Conservation (phyloP, 2,888 invertebrate genomes). For the Catocala fraxini region DNA sequence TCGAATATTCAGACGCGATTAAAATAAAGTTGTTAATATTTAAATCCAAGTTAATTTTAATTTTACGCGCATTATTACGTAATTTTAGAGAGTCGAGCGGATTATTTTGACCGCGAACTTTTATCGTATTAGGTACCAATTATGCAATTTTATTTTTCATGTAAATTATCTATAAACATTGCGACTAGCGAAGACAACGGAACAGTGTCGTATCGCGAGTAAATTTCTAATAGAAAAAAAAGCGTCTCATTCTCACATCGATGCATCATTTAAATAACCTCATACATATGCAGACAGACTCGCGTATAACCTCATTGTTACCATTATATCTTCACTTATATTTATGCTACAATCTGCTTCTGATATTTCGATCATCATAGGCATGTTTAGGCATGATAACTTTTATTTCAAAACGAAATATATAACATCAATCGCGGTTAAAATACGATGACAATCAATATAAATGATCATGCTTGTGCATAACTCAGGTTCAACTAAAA, state of each 20-base stretch:
- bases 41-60: conserved; percentile 26
- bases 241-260: conserved; percentile 80
- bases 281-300: conserved; percentile 65
- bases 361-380: conserved; percentile 51
- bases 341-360: conserved; percentile 64
- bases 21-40: conserved; percentile 39
- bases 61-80: conserved; percentile 14
- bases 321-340: conserved; percentile 58
- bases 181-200: conserved; percentile 58
- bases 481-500: conserved; percentile 25
- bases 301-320: conserved; percentile 57
- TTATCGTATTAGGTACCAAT: conserved; percentile 5
- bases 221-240: conserved; percentile 74
- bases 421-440: conserved; percentile 8
- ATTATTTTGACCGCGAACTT: conserved; percentile 3
- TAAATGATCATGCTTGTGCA: conserved; percentile 10
- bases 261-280: conserved; percentile 66
- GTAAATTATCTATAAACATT: conserved; percentile 39
- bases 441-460: conserved; percentile 8
- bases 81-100: conserved; percentile 21
- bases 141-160: conserved; percentile 21
- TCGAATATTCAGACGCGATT: conserved; percentile 54
- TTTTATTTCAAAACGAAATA: conserved; percentile 14
- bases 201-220: conserved; percentile 63
- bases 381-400: conserved; percentile 44